Percentiles rank a stretch among this genome's conserved stretches.
Conservation (phyloP, 2,888 invertebrate genomes). For the Tridacna crocea region DNA sequence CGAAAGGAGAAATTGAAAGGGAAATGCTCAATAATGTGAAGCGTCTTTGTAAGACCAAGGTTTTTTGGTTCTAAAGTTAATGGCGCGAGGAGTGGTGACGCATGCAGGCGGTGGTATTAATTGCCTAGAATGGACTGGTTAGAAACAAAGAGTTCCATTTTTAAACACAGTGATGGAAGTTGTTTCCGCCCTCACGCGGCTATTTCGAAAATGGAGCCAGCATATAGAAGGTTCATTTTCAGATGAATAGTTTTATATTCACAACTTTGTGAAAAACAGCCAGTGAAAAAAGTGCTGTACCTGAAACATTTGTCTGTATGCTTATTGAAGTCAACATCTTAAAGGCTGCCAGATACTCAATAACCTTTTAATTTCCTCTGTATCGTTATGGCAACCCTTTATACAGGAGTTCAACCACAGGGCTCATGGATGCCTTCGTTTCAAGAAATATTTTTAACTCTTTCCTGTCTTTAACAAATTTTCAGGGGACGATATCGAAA, state of each 20-base stretch:
- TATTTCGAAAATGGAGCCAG: neutral
- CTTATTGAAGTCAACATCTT: too few species aligned
- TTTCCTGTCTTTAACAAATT: neutral
- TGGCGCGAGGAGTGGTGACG: neutral
- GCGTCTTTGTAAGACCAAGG: neutral
- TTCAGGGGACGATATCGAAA: neutral
- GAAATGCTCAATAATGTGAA: slow-evolving; percentile 85
- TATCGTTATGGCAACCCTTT: too few species aligned
- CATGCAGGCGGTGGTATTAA: neutral
- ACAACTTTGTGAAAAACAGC: too few species aligned
- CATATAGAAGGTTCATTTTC: neutral
- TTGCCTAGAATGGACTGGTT: neutral
- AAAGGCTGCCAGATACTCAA: too few species aligned
- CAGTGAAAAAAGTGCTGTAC: too few species aligned
- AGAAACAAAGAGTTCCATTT: neutral
- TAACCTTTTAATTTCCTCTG: too few species aligned
- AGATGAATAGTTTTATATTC: too few species aligned
- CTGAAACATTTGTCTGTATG: too few species aligned
- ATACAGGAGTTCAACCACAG: neutral
- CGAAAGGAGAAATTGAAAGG: slow-evolving; percentile 88
- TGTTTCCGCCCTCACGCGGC: neutral
- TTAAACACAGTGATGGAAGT: neutral
- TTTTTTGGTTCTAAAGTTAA: neutral
- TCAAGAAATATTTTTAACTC: neutral
- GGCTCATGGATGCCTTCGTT: neutral